Evolutionary conservation across 2,888 invertebrate genomes (phyloP).

Genomic region (Ichneumoninae sp.): DNA sequence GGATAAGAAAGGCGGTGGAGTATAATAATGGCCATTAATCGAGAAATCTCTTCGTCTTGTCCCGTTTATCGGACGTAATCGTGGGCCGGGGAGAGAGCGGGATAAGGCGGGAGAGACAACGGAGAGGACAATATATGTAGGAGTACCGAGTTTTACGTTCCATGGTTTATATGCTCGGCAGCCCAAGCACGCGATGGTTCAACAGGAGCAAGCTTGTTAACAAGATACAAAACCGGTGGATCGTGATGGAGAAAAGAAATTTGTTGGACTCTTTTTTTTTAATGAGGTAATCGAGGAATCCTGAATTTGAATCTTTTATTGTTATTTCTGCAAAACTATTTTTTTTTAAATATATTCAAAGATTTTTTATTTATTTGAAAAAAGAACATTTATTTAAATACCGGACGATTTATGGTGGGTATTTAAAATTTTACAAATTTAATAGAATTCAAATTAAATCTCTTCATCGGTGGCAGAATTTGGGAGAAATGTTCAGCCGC

Average conservation of each 20-base stretch:
- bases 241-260: constrained; percentile 27
- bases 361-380: too few relatives aligned
- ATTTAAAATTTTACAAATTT: too few relatives aligned
- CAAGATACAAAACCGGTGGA: constrained; percentile 48
- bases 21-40: constrained; percentile 67
- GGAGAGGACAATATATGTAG: constrained; percentile 43
- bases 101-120: constrained; percentile 17
- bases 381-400: too few relatives aligned
- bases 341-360: too few relatives aligned
- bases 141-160: constrained; percentile 43
- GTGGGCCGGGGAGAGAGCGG: constrained; percentile 7
- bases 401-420: too few relatives aligned
- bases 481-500: too few relatives aligned
- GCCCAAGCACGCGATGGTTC: constrained; percentile 24
- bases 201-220: constrained; percentile 49
- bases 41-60: constrained; percentile 56
- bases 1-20: constrained; percentile 49
- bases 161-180: not conserved
- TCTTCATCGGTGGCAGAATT: too few relatives aligned
- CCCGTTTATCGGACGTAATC: constrained; percentile 57
- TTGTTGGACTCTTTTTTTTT: constrained; percentile 22
- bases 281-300: too few relatives aligned
- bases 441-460: too few relatives aligned
- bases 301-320: too few relatives aligned
- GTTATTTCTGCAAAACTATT: too few relatives aligned